These are phyloP conservation scores for Tor tambroides DNA, from an alignment of 2,113 vertebrate genomes.

Conservation along the genomic window DNA sequence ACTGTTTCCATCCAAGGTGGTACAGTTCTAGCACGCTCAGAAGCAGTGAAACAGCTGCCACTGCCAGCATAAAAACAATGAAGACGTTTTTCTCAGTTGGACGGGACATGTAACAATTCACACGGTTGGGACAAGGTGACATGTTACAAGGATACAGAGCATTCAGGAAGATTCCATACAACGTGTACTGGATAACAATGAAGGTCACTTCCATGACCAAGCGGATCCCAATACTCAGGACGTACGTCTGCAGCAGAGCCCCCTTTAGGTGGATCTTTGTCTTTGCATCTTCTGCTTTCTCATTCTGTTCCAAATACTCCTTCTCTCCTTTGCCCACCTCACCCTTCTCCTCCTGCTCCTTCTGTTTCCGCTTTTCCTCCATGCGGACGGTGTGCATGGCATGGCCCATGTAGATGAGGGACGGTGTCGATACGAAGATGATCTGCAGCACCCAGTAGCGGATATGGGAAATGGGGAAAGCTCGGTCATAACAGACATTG, in stretches of 20 bases:
- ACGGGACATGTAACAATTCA: conserved; percentile 96
- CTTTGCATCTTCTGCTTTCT: conserved; percentile 69
- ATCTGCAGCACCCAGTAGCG: conserved; percentile 98
- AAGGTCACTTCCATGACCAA: conserved; percentile 93
- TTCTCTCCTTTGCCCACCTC: conserved; percentile 68
- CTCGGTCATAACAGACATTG: conserved; percentile 95
- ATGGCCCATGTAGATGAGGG: conserved; percentile 94
- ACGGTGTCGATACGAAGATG: conserved; percentile 95
- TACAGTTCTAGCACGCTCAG: conserved; percentile 91
- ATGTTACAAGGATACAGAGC: conserved; percentile 86
- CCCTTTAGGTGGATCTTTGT: conserved; percentile 82
- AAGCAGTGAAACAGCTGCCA: conserved; percentile 87
- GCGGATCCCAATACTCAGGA: conserved; percentile 92
- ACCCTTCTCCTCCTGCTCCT: conserved; percentile 46
- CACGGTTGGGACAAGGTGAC: conserved; percentile 88
- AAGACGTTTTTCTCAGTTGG: conserved; percentile 98
- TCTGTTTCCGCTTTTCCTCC: conserved; percentile 83
- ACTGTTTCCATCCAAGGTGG: conserved; percentile 89
- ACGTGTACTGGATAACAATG: conserved; percentile 88
- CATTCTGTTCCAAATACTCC: conserved; percentile 76
- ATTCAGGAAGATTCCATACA: conserved; percentile 91
- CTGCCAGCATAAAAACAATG: conserved; percentile 95
- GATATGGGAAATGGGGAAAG: conserved; percentile 97
- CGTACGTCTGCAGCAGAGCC: conserved; percentile 87
- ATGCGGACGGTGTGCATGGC: conserved; percentile 89